Base-by-base conservation (phyloP, 2,797 vertebrate genomes). In the Gila robusta region DNA sequence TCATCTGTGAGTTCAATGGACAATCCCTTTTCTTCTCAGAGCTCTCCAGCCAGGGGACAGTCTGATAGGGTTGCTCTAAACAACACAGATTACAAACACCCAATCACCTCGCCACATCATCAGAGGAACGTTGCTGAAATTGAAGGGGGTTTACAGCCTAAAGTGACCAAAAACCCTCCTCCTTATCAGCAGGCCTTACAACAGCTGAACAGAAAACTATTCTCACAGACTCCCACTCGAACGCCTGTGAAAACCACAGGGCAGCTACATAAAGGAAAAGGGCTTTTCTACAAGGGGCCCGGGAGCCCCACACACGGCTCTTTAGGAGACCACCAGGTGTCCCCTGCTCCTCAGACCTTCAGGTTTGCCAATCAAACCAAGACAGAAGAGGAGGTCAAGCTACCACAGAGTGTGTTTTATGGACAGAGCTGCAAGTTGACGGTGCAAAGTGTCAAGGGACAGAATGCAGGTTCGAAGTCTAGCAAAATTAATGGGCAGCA, bases 1-100 rank as follows among this genome's bases (percentile, higher is more conserved):
- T 98, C 97, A 0, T 97, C 97, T 0, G 94, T 97, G 90, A 97
- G 97, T 91, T 98, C 98, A 35, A 91, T 97, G 87, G 97, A 99
- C 93, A 97, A 96, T 35, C 96, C 96, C 92, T 98, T 98, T 90
- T 97, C 96, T 19, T 91, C 81, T 92, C 89, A 83, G 86, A 66
- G 82, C 91, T 91, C 80, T 41, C 80, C 80, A 4, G 93, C 87
- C 87, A 95, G 93, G 87, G 90, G 90, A 17, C 59, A 11, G 0
- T 3, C 54, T 2, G 92, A 94, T 16, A 90, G 88, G 77, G 80
- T 81, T 19, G 86, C 87, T 73, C 91, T 92, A 28, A 91, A 92
- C 82, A 91, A 76, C 9, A 72, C 93, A 6, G 93, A 95, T 11
- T 92, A 94, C 28, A 91, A 96, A 39, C 96, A 96, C 77, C 94